These are phyloP conservation scores for Chondrosia reniformis DNA, from an alignment of 37 sponge, comb jelly and placozoan species.

Conservation along the genomic window DNA sequence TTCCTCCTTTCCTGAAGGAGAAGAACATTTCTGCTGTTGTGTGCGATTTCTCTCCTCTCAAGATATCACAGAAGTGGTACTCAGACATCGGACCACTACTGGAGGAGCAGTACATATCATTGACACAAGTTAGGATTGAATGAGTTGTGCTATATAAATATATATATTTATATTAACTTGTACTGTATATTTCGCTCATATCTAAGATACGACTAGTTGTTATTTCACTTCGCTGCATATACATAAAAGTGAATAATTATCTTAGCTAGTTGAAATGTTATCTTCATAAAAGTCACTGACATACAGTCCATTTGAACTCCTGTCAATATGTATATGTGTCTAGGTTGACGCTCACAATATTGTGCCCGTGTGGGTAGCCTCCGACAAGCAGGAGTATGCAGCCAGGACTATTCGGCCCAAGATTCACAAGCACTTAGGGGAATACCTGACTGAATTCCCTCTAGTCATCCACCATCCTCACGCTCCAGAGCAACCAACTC, in stretches of 20 bases:
- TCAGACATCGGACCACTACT: conserved; percentile 11
- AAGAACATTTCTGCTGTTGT: conserved; percentile 9
- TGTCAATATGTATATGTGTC: not conserved
- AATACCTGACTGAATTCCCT: conserved; percentile 30
- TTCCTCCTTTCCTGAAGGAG: not conserved
- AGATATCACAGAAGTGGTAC: conserved; percentile 3
- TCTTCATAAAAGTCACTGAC: not conserved
- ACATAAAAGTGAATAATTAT: no score
- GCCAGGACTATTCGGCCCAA: conserved; percentile 40
- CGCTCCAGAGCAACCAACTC: no score
- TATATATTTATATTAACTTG: no score
- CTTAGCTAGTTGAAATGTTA: not conserved
- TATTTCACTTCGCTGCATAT: no score
- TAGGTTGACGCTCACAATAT: conserved; percentile 43
- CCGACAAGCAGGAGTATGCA: conserved; percentile 43
- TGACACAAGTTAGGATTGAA: conserved; percentile 14
- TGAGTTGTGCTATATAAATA: no score
- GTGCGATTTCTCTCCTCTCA: conserved; percentile 25
- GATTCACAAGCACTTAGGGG: conserved; percentile 15
- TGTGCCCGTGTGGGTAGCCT: conserved; percentile 36
- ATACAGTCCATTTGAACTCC: not conserved
- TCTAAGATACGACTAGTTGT: no score
- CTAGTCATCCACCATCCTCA: conserved; percentile 12
- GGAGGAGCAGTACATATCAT: not conserved
- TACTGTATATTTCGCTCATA: no score